Conservation (phyloP, 2,888 invertebrate genomes). For the Callyntrura guangdongensis region DNA sequence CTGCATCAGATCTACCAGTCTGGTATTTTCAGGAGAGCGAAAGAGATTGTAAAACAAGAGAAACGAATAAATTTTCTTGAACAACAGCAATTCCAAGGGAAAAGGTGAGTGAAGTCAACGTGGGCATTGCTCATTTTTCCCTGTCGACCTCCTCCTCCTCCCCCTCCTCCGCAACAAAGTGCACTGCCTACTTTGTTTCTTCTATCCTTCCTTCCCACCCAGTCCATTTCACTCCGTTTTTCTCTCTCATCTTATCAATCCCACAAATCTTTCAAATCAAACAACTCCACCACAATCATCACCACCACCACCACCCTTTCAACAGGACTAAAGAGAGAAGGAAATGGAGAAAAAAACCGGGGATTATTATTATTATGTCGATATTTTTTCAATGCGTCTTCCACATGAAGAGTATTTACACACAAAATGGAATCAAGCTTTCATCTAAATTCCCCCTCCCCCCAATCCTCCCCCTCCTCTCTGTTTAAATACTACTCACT, state of each 20-base stretch:
- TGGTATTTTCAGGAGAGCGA: too few relatives aligned
- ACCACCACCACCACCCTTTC: too few relatives aligned
- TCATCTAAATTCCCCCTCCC: too few relatives aligned
- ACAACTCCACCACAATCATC: neutral
- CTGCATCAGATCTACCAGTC: neutral
- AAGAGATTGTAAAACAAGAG: too few relatives aligned
- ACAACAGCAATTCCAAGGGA: neutral
- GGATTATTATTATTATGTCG: neutral
- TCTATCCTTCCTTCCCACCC: neutral
- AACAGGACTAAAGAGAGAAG: neutral
- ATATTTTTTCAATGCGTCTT: neutral
- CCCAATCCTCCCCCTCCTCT: too few relatives aligned
- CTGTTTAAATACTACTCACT: constrained; percentile 12
- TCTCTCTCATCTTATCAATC: constrained; percentile 12
- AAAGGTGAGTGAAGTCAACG: neutral
- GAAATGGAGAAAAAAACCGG: neutral
- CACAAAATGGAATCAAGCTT: neutral
- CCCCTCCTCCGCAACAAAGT: neutral
- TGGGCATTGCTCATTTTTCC: neutral
- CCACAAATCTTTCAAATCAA: constrained; percentile 20
- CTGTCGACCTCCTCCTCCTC: neutral
- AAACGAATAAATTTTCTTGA: neutral
- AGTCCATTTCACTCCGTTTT: neutral
- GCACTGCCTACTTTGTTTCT: too few relatives aligned
- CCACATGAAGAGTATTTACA: neutral